phyloP scores from a whole-genome alignment of 2,888 invertebrate genomes.

The Drosophila paramelanica region DNA sequence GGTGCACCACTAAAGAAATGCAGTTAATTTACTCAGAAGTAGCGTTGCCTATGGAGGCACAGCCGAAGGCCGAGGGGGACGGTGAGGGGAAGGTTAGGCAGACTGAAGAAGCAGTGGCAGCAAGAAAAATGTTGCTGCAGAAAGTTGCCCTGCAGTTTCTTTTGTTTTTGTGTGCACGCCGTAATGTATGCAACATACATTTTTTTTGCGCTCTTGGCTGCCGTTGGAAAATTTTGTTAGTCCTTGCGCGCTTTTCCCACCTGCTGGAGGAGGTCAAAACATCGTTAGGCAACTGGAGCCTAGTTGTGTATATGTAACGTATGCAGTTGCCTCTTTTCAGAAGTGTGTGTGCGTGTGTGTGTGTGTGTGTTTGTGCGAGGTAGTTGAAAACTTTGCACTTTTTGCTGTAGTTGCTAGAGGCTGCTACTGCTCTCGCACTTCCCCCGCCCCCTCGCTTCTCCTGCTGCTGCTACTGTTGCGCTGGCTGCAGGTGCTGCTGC shows the following conservation, averaged over 20 bases:
- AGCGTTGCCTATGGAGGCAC: slow-evolving; percentile 46
- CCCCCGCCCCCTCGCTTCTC: no score
- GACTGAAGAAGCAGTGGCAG: slow-evolving; percentile 54
- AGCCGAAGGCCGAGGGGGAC: not conserved
- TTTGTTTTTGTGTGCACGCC: slow-evolving; percentile 78
- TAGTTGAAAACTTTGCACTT: slow-evolving; percentile 74
- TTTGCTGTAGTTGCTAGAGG: slow-evolving; percentile 51
- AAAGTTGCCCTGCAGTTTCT: slow-evolving; percentile 76
- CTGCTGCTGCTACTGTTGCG: slow-evolving; percentile 6
- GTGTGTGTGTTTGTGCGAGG: slow-evolving; percentile 48
- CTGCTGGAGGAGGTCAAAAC: slow-evolving; percentile 29
- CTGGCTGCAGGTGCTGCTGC: slow-evolving; percentile 10
- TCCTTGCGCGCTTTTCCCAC: slow-evolving; percentile 47
- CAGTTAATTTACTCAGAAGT: slow-evolving; percentile 82
- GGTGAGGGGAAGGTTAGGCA: not conserved
- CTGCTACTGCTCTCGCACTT: slow-evolving; percentile 7
- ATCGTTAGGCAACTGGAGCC: slow-evolving; percentile 45
- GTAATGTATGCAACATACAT: slow-evolving; percentile 78
- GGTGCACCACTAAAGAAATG: slow-evolving; percentile 77
- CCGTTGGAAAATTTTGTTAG: slow-evolving; percentile 64
- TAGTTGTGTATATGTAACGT: slow-evolving; percentile 45
- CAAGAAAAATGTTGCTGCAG: slow-evolving; percentile 68
- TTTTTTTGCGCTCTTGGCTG: slow-evolving; percentile 64
- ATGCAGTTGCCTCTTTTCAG: slow-evolving; percentile 67
- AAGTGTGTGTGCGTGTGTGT: slow-evolving; percentile 26